Conservation (phyloP, 2,797 vertebrate genomes). For the Cyclura pinguis region DNA sequence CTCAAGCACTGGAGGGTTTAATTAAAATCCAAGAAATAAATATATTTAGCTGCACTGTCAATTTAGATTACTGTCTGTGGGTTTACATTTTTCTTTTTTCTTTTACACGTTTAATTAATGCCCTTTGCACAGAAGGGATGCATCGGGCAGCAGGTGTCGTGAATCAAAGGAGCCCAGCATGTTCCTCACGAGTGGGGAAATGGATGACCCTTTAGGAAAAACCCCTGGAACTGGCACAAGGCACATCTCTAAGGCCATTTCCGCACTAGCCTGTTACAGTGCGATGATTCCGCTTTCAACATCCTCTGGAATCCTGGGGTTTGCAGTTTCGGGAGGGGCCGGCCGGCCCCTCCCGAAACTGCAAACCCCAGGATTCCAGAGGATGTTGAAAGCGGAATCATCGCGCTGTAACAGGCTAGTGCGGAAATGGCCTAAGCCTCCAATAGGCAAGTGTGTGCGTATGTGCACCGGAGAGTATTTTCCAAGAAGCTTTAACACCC, state of each 20-base stretch:
- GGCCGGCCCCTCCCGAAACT: too few species aligned
- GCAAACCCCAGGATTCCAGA: too few species aligned
- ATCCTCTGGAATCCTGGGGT: too few species aligned
- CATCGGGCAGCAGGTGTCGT: not conserved
- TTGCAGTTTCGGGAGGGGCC: too few species aligned
- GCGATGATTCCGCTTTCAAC: too few species aligned
- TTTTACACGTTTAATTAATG: slow-evolving; percentile 56
- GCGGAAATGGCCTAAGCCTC: too few species aligned
- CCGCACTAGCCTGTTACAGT: too few species aligned
- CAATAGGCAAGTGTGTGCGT: not conserved
- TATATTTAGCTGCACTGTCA: slow-evolving; percentile 45
- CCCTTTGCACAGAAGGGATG: not conserved
- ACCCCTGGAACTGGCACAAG: not conserved
- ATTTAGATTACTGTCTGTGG: slow-evolving; percentile 22
- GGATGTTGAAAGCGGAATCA: too few species aligned
- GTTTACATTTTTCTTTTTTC: slow-evolving; percentile 16
- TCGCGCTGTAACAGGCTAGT: too few species aligned
- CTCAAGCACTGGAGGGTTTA: slow-evolving; percentile 37
- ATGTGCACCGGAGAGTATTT: not conserved
- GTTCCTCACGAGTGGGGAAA: not conserved
- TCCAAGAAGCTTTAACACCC: too few species aligned
- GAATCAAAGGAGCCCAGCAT: not conserved
- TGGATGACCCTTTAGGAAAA: not conserved
- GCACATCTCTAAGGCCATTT: too few species aligned
- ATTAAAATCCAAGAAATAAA: slow-evolving; percentile 44